phyloP scores from a whole-genome alignment of 2,888 invertebrate genomes.

The Lycocerus yunnanus region DNA sequence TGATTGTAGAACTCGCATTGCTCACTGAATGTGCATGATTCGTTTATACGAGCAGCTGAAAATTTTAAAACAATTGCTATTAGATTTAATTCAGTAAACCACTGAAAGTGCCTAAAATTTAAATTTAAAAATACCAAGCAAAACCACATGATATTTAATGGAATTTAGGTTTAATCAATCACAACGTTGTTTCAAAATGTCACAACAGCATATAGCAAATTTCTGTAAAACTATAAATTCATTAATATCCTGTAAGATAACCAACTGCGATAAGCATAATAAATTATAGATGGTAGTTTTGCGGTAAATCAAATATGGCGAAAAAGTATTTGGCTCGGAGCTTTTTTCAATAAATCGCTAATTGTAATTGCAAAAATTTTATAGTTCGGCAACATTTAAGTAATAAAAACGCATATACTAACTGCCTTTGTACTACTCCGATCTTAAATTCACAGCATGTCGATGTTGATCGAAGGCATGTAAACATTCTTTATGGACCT shows the following conservation, averaged over 20 bases:
- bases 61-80: constrained; percentile 39
- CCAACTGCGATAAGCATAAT: background rate
- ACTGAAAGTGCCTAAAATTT: no score
- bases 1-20: constrained; percentile 77
- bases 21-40: constrained; percentile 80
- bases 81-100: no score
- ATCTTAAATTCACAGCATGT: no score
- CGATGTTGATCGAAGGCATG: no score
- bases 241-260: background rate
- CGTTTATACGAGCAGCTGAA: constrained; percentile 79
- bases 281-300: background rate
- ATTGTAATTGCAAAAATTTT: no score
- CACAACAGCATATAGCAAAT: background rate
- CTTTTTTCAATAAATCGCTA: background rate
- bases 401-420: no score
- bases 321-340: background rate
- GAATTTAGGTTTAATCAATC: background rate
- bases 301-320: background rate
- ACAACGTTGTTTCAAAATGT: background rate
- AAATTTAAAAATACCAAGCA: background rate
- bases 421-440: no score
- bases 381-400: no score
- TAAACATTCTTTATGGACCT: no score
- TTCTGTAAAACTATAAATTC: background rate
- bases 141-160: background rate